phyloP scores from a whole-genome alignment of 2,797 vertebrate species.

The Lemur catta region DNA sequence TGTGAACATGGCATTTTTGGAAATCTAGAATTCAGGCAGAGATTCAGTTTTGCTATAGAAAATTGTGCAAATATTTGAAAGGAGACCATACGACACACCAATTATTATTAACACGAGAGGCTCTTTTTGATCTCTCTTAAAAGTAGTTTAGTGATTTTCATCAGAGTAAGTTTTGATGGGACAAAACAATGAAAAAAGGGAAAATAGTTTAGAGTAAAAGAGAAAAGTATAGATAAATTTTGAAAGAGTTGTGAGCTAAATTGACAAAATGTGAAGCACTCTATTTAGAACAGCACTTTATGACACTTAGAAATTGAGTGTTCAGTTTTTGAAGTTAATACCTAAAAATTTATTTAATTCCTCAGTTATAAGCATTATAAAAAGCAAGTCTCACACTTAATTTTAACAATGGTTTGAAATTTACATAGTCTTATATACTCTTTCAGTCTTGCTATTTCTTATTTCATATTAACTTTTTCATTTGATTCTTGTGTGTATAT shows the following conservation, averaged over 20 bases:
- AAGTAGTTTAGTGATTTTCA: background rate
- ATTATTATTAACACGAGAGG: background rate
- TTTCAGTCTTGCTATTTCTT: background rate
- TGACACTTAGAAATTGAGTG: background rate
- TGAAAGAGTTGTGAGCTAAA: background rate
- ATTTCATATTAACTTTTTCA: background rate
- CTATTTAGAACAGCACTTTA: background rate
- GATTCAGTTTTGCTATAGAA: background rate
- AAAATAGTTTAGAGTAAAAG: background rate
- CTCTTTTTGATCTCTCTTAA: background rate
- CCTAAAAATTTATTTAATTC: conserved; percentile 6
- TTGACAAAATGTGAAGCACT: background rate
- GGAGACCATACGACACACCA: background rate
- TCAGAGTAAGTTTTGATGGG: background rate
- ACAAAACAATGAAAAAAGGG: background rate
- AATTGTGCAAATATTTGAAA: background rate
- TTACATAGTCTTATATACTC: background rate
- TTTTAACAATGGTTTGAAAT: background rate
- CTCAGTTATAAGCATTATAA: background rate
- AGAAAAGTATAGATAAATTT: background rate
- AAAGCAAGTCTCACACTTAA: background rate
- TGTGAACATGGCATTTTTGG: background rate
- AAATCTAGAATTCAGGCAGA: background rate
- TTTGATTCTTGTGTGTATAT: background rate
- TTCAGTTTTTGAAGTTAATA: background rate